Conservation (phyloP, 1,140 invertebrate species). For the Papilio xuthus region DNA sequence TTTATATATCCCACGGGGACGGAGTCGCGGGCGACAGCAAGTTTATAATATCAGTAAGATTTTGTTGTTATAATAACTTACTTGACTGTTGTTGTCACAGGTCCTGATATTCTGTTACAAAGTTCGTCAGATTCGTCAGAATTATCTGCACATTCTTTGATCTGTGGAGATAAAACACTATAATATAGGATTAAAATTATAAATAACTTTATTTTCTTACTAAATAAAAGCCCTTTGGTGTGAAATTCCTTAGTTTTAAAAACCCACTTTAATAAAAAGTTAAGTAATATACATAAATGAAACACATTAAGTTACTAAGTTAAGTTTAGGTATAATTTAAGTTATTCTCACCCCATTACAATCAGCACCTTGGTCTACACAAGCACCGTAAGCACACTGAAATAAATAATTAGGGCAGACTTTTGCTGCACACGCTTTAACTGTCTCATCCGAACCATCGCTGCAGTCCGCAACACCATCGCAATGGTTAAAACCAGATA, state of each 20-base stretch:
- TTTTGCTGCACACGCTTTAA: constrained; percentile 60
- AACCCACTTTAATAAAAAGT: too few species aligned
- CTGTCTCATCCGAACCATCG: constrained; percentile 84
- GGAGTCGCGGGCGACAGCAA: too few species aligned
- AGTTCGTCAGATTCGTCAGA: constrained; percentile 84
- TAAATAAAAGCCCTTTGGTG: too few species aligned
- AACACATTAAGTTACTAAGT: too few species aligned
- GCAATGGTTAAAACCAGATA: constrained; percentile 82
- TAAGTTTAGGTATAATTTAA: too few species aligned
- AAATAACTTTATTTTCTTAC: too few species aligned
- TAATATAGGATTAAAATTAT: too few species aligned
- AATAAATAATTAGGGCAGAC: constrained; percentile 72
- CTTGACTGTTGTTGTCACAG: constrained; percentile 31
- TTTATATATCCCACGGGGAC: too few species aligned
- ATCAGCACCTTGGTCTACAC: constrained; percentile 83
- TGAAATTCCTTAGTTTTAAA: too few species aligned
- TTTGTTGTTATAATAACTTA: not conserved
- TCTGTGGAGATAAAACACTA: constrained; percentile 46
- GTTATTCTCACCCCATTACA: constrained; percentile 69
- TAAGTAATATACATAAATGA: too few species aligned
- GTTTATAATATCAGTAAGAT: too few species aligned
- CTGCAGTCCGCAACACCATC: constrained; percentile 86
- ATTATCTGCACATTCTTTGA: constrained; percentile 82
- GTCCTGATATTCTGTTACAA: constrained; percentile 49
- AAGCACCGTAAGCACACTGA: constrained; percentile 83